Conservation (phyloP, 1,140 invertebrate genomes). For the Drosophila leontia region DNA sequence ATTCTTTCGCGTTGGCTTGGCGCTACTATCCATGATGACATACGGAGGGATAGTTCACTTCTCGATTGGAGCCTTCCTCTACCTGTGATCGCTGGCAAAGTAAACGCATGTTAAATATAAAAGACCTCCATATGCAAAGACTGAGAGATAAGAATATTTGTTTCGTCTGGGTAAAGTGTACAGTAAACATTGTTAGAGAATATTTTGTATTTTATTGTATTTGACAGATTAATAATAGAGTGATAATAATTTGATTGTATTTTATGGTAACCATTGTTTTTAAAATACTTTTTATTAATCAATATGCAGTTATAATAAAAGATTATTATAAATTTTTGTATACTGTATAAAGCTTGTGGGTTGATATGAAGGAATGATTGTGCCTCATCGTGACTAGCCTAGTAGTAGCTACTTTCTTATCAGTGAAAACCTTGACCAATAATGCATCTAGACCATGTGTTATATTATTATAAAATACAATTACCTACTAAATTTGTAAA, state of each 20-base stretch:
- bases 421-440: conserved; percentile 33
- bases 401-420: conserved; percentile 21
- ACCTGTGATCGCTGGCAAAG: conserved; percentile 18
- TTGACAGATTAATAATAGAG: not conserved
- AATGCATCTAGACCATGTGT: conserved; percentile 2
- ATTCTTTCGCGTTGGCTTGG: conserved; percentile 78
- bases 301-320: not conserved
- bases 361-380: not conserved
- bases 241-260: not conserved
- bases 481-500: not conserved
- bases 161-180: not conserved
- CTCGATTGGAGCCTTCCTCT: not conserved
- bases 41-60: conserved; percentile 4
- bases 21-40: conserved; percentile 78
- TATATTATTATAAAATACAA: not conserved
- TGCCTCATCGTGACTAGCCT: conserved; percentile 11
- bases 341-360: not conserved
- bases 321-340: not conserved
- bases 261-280: not conserved
- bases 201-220: not conserved
- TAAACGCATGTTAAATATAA: conserved; percentile 24
- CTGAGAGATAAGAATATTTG: conserved; percentile 19
- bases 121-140: not conserved
- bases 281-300: too few relatives aligned
- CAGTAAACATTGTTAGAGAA: not conserved